phyloP scores from a whole-genome alignment of 2,797 vertebrate species.

The Pseudotriccus pelzelni region DNA sequence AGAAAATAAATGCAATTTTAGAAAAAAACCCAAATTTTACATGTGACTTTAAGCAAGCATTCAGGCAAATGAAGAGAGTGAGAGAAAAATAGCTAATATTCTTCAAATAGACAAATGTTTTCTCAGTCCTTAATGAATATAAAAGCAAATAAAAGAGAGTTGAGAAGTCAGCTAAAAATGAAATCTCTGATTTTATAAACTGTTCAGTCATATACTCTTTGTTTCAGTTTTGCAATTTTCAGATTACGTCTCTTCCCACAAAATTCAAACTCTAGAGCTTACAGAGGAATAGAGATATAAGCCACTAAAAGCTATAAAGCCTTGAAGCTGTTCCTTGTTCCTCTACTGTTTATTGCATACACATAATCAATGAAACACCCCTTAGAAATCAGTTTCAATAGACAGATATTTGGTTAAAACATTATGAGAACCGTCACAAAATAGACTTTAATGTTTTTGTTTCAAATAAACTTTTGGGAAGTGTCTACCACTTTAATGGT shows the following conservation, averaged over 20 bases:
- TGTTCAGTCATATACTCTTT: not conserved
- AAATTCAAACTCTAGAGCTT: not conserved
- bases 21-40: not conserved
- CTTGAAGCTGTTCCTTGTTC: not conserved
- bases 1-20: not conserved
- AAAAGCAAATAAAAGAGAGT: not conserved
- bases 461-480: not conserved
- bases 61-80: not conserved
- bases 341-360: not conserved
- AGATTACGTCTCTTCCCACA: not conserved
- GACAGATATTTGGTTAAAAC: not conserved
- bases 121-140: not conserved
- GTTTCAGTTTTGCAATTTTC: not conserved
- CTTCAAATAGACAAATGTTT: not conserved
- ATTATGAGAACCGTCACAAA: not conserved
- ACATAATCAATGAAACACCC: not conserved
- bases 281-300: not conserved
- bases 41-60: not conserved
- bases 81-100: not conserved
- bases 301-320: not conserved
- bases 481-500: not conserved
- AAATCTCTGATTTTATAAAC: not conserved
- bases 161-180: not conserved
- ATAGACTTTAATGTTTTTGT: not conserved
- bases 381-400: not conserved